Conservation (phyloP, 2,113 vertebrate genomes). For the Ophthalmolycus amberensis region DNA sequence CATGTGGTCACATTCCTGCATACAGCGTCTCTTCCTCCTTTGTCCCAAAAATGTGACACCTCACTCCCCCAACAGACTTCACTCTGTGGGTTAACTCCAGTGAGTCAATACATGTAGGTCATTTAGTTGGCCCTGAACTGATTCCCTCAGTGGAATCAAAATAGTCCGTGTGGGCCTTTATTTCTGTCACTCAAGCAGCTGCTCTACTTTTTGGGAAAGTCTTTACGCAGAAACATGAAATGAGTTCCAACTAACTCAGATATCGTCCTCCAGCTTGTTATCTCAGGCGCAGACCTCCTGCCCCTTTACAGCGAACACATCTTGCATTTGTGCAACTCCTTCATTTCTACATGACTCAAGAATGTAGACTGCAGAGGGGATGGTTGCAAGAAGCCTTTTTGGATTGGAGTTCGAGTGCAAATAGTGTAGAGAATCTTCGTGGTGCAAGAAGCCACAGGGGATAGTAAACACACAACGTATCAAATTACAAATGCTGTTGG, state of each 20-base stretch:
- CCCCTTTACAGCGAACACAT: constrained; percentile 14
- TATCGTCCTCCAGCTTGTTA: constrained; percentile 12
- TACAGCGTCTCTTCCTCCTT: background rate
- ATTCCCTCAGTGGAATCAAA: background rate
- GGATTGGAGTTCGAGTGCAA: constrained; percentile 3
- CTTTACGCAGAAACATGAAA: background rate
- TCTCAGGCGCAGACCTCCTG: constrained; percentile 23
- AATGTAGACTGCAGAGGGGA: background rate
- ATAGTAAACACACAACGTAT: background rate
- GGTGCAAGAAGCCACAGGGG: background rate
- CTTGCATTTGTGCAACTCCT: constrained; percentile 20
- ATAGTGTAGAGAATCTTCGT: background rate
- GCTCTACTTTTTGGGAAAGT: background rate
- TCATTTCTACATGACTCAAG: constrained; percentile 24
- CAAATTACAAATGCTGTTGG: background rate
- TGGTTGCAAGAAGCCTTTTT: background rate
- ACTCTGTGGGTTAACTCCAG: background rate
- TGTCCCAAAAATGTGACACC: background rate
- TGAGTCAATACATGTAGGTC: constrained; percentile 2
- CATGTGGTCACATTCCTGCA: constrained; percentile 5
- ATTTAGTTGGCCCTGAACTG: constrained; percentile 4
- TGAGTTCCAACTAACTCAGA: background rate
- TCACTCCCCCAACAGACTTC: background rate
- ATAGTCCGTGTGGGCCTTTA: background rate
- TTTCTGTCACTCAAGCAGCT: constrained; percentile 23